Percentiles rank a stretch among this genome's conserved stretches.
phyloP scores from a whole-genome alignment of 2,797 vertebrate genomes.

The Cynopterus sphinx region DNA sequence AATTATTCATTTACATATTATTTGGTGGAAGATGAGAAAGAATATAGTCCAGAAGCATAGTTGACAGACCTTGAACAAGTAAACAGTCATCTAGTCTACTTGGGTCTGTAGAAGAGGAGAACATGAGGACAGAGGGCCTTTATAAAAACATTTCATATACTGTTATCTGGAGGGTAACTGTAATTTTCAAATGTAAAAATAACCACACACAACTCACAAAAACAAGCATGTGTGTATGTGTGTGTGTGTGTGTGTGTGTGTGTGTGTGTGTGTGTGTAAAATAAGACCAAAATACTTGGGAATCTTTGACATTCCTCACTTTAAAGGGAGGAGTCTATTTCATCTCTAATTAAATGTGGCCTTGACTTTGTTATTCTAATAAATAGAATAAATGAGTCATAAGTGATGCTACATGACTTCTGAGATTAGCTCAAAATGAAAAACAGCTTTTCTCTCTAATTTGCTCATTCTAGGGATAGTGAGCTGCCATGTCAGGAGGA shows the following conservation, averaged over 20 bases:
- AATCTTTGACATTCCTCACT: neutral
- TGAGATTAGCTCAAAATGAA: neutral
- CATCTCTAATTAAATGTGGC: neutral
- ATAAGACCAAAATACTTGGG: neutral
- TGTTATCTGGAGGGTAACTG: neutral
- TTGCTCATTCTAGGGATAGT: neutral
- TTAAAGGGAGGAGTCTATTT: neutral
- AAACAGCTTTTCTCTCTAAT: neutral
- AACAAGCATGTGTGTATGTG: neutral
- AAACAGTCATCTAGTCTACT: neutral
- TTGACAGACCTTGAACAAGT: neutral
- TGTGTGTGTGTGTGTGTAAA: too few relatives aligned
- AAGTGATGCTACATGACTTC: neutral
- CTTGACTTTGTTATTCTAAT: neutral
- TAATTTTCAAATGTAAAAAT: neutral
- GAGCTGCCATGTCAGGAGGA: neutral
- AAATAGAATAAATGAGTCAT: neutral
- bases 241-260: too few relatives aligned
- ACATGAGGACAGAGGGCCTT: neutral
- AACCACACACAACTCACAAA: neutral
- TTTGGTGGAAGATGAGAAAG: neutral
- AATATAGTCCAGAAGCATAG: neutral
- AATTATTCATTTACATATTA: neutral
- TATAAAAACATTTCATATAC: neutral
- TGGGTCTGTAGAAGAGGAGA: neutral